Percentiles rank a stretch among this genome's conserved stretches.
Evolutionary conservation across 2,888 invertebrate genomes (phyloP).

Genomic region (Thereva unica): DNA sequence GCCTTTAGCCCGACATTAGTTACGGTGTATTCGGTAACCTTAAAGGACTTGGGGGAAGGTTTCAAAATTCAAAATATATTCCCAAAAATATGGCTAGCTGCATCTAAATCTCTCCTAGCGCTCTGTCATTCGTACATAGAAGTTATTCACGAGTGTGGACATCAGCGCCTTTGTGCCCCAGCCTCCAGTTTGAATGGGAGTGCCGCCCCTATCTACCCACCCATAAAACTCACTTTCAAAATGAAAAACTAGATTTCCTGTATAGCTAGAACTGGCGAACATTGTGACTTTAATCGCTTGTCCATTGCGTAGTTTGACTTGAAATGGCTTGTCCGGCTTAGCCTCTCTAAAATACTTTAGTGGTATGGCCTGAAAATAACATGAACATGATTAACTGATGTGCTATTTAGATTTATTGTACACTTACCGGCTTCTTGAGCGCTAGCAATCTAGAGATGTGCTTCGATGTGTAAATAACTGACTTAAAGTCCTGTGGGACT

Average conservation of each 20-base stretch:
- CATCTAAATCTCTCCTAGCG: no score
- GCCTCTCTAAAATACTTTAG: neutral
- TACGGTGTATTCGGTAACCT: no score
- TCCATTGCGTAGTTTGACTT: neutral
- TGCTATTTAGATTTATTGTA: neutral
- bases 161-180: no score
- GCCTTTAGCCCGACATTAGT: no score
- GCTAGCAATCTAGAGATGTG: neutral
- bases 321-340: neutral
- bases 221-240: constrained; percentile 11
- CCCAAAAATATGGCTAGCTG: no score
- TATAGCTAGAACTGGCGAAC: neutral
- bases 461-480: constrained; percentile 18
- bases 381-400: neutral
- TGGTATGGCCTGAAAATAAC: constrained; percentile 3
- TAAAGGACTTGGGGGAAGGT: no score
- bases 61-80: no score
- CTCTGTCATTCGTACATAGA: no score
- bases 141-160: no score
- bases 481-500: constrained; percentile 17
- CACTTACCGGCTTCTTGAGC: neutral
- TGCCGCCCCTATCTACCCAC: no score
- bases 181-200: no score
- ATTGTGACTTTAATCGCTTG: constrained; percentile 4
- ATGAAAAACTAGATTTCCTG: constrained; percentile 17